phyloP scores from a whole-genome alignment of 1,140 invertebrate species.

The Leptinotarsa lineolata region DNA sequence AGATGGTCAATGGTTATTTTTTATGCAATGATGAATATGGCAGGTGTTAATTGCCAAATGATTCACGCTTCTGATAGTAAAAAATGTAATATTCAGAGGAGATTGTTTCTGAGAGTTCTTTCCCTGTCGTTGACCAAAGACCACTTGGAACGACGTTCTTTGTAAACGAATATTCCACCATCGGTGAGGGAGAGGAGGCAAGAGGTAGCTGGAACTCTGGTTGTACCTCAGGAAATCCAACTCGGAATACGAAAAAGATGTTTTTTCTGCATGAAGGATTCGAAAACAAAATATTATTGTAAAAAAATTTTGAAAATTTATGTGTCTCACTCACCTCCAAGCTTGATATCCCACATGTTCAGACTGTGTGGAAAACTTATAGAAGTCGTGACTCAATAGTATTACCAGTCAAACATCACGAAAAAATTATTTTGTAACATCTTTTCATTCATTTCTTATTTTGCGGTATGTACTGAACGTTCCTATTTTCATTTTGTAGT shows the following conservation, averaged over 20 bases:
- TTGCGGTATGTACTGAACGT: too few relatives aligned
- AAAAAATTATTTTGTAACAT: too few relatives aligned
- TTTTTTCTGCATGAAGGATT: slow-evolving; percentile 20
- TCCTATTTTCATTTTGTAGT: too few relatives aligned
- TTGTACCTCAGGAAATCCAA: not conserved
- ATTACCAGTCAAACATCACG: too few relatives aligned
- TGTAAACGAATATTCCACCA: slow-evolving; percentile 7
- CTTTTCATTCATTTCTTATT: too few relatives aligned
- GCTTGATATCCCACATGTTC: slow-evolving; percentile 19
- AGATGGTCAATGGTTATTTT: not conserved
- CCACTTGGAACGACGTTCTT: slow-evolving; percentile 60
- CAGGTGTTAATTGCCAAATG: slow-evolving; percentile 10
- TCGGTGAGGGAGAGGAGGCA: slow-evolving; percentile 5
- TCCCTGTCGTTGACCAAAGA: slow-evolving; percentile 16
- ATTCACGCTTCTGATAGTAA: slow-evolving; percentile 15
- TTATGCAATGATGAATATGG: slow-evolving; percentile 20
- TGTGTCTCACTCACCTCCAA: slow-evolving; percentile 20
- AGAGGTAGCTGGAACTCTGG: slow-evolving; percentile 4
- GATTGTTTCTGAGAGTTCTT: slow-evolving; percentile 19
- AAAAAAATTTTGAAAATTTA: slow-evolving; percentile 13
- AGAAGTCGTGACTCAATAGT: too few relatives aligned
- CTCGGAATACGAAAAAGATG: slow-evolving; percentile 16
- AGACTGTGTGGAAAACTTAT: not conserved
- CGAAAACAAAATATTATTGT: slow-evolving; percentile 25
- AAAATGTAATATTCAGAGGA: slow-evolving; percentile 10